A percentile compares a stretch with the other conserved stretches of the same genome.
These are phyloP conservation scores for Sarotherodon lohbergeri DNA, from an alignment of 2,113 vertebrate genomes.

Conservation along the genomic window DNA sequence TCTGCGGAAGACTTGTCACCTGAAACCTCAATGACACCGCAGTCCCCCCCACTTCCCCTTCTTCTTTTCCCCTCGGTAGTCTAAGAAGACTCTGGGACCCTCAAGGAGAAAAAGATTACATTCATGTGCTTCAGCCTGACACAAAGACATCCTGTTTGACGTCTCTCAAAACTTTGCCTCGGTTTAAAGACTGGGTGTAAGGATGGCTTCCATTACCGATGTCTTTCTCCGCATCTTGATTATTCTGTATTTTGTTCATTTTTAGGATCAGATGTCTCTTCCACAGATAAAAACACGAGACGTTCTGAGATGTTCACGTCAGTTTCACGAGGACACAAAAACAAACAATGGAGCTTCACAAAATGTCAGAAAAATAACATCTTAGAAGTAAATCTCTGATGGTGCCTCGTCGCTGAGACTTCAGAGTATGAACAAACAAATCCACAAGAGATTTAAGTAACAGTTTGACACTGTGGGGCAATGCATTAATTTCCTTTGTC, in stretches of 20 bases:
- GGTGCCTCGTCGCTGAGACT: background rate
- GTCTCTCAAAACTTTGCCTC: background rate
- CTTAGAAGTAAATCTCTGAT: background rate
- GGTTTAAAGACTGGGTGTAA: background rate
- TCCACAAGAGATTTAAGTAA: background rate
- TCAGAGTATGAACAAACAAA: background rate
- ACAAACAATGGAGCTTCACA: background rate
- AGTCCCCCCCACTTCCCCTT: background rate
- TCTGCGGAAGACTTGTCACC: conserved; percentile 39
- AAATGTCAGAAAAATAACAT: background rate
- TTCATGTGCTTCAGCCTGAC: conserved; percentile 7
- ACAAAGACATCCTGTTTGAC: conserved; percentile 18
- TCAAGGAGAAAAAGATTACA: conserved; percentile 45
- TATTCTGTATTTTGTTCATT: background rate
- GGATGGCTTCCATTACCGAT: background rate
- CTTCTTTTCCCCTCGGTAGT: background rate
- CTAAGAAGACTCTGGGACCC: conserved; percentile 28
- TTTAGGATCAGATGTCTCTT: background rate
- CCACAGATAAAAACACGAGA: background rate
- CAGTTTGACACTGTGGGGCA: background rate
- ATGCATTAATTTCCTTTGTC: background rate
- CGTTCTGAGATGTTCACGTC: background rate
- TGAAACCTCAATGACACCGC: conserved; percentile 29
- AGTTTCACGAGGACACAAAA: background rate
- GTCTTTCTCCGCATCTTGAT: background rate